Base-by-base conservation (phyloP, 2,888 invertebrate species). In the Ischnura elegans region DNA sequence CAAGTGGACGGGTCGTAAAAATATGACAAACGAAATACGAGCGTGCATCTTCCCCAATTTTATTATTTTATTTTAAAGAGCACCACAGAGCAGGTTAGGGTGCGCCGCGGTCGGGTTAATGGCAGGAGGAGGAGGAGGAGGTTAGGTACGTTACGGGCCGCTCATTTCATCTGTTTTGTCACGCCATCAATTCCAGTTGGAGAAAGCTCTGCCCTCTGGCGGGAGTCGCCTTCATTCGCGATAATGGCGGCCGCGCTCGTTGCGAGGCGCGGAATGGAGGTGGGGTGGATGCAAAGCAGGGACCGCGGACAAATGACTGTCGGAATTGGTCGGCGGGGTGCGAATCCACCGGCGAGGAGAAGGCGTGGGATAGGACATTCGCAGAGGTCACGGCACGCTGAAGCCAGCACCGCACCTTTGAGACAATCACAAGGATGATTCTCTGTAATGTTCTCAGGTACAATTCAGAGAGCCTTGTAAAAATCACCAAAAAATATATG, bases 111-210 rank as follows among this genome's bases (percentile, higher is more conserved):
- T 61, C 61, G 10, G 76, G 51, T 19, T 1, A 36, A 13, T 36
- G 29, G 36, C 3, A 36, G 76, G 66, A 42, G 61, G 55, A 55
- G 61, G 51, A 25, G 90, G 61, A 66, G 90, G 55, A 43, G n/a
- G n/a, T n/a, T n/a, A n/a, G n/a, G n/a, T n/a, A n/a, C n/a, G n/a
- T n/a, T n/a, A n/a, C n/a, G n/a, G 21, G 90, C 43, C 42, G 43
- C 43, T 90, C 66, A 43, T 90, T 90, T 90, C 51, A 45, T 90
- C 47, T 55, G 42, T 36, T n/a, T 61, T 66, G 90, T 90, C 76
- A 76, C 76, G 76, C 76, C 90, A 90, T 90, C 90, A 90, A 90
- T 90, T 90, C 61, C 90, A 90, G 90, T 90, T 90, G 55, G 45
- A 61, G 43, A 66, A 90, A 90, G 25, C 45, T 61, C 6, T 19